Conservation (phyloP, 23 tunicate species). For the Botrylloides violaceus region DNA sequence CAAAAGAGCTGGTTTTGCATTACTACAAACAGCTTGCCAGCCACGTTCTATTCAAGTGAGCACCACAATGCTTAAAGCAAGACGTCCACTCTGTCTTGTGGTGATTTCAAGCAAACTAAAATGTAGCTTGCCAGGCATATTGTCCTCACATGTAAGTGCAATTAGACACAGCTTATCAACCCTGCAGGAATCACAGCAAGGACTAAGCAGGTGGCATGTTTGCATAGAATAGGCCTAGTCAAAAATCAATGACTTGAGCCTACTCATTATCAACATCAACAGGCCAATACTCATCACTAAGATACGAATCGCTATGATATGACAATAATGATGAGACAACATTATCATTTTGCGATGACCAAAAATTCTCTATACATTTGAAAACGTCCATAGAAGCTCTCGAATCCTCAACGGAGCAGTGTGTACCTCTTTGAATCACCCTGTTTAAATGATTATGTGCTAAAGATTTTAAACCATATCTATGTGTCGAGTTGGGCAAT, state of each 20-base stretch:
- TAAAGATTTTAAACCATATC: neutral
- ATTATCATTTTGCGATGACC: neutral
- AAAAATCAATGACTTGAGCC: neutral
- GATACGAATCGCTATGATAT: neutral
- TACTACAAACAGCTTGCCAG: no score
- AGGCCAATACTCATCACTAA: slow-evolving; percentile 12
- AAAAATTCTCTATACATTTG: neutral
- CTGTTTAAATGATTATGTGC: neutral
- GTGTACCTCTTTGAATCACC: neutral
- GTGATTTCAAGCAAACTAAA: no score
- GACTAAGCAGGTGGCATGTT: no score
- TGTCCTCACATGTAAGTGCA: no score
- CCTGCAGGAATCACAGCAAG: no score
- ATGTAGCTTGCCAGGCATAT: no score
- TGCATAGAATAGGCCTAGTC: no score
- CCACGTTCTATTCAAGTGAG: no score
- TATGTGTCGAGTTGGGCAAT: neutral
- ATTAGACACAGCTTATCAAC: no score
- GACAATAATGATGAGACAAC: neutral
- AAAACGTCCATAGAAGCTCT: slow-evolving; percentile 1
- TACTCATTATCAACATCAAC: neutral
- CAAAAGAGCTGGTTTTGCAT: no score
- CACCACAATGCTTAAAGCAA: no score
- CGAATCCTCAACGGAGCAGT: slow-evolving; percentile 10
- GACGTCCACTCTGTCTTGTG: no score